Base-by-base conservation (phyloP, 1,140 invertebrate species). In the Sesamia nonagrioides region DNA sequence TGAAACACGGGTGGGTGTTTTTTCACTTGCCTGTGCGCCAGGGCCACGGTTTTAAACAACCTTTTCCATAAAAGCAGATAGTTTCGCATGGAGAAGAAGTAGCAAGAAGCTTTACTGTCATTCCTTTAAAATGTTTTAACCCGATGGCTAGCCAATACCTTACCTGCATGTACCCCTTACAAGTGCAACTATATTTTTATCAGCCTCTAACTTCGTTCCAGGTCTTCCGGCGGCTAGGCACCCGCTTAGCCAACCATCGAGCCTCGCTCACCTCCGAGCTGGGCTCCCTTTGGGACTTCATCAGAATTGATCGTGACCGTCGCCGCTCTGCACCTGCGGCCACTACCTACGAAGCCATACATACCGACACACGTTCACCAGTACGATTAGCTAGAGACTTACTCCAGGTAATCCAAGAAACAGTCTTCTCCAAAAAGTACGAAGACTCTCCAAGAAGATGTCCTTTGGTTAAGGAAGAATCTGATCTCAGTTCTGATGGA, bases 281-380 rank as follows among this genome's bases (percentile, higher is more conserved):
- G 0, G 94, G 95, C 21, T 95, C 94, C n/a, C 84, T 95, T 4
- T 95, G 95, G 94, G 95, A 95, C 79, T 95, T 95, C 84, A 89
- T 95, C 76, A 82, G 88, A n/a, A 89, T 87, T 18, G 90, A 92
- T 58, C 84, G 88, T n/a, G 90, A 92, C 77, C 82, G 91, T 40
- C 77, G 91, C 27, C 88, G 92, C 13, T 93, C 91, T 33, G 86
- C 89, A 6, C 84, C 88, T 6, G 82, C 88, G 8, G 84, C 42
- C 37, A 58, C 82, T 18, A 82, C 89, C 33, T 92, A 91, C 66
- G 92, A 94, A 77, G 86, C 88, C 9, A 89, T 92, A 27, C 85
- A 84, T 21, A 48, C 78, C 17, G 90, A 92, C 71, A 84, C 91
- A 40, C 87, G 88, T 52, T 92, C 91, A 6, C 92, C 93, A 2